Base-by-base conservation (phyloP, 2,888 invertebrate species). In the Loripinus fragilis region DNA sequence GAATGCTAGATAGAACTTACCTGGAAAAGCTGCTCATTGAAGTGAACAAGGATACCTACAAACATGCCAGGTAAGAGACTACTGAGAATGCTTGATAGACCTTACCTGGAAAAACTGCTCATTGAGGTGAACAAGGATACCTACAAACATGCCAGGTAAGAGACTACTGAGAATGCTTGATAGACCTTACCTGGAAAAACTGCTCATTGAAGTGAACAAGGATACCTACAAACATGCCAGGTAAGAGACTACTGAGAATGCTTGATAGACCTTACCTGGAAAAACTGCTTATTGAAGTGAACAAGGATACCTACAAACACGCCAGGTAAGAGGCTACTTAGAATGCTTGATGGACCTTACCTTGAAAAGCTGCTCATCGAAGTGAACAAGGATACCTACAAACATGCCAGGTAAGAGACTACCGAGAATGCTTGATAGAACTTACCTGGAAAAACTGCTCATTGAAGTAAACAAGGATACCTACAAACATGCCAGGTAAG, bases 11-110 rank as follows among this genome's bases (percentile, higher is more conserved):
- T n/a, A n/a, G n/a, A n/a, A n/a, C n/a, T n/a, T n/a, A n/a, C n/a
- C n/a, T n/a, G n/a, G n/a, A n/a, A n/a, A n/a, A n/a, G n/a, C n/a
- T n/a, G n/a, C n/a, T n/a, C n/a, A n/a, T n/a, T n/a, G n/a, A n/a
- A n/a, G n/a, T n/a, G n/a, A n/a, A n/a, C n/a, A n/a, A n/a, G n/a
- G n/a, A n/a, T n/a, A n/a, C n/a, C n/a, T n/a, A n/a, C n/a, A n/a
- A n/a, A n/a, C n/a, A n/a, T n/a, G n/a, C n/a, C n/a, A n/a, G n/a
- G n/a, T n/a, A n/a, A 68, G n/a, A n/a, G n/a, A n/a, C n/a, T n/a
- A n/a, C n/a, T n/a, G n/a, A n/a, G 48, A 70, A 71, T 38, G 23
- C 38, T 81, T 33, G 80, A 81, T 35, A 74, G 67, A 71, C 15
- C 67, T 7, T 41, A 68, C n/a, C 70, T 74, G 7, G 25, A 70